These are phyloP conservation scores for Acleris holmiana DNA, from an alignment of 2,888 invertebrate species.

Conservation along the genomic window DNA sequence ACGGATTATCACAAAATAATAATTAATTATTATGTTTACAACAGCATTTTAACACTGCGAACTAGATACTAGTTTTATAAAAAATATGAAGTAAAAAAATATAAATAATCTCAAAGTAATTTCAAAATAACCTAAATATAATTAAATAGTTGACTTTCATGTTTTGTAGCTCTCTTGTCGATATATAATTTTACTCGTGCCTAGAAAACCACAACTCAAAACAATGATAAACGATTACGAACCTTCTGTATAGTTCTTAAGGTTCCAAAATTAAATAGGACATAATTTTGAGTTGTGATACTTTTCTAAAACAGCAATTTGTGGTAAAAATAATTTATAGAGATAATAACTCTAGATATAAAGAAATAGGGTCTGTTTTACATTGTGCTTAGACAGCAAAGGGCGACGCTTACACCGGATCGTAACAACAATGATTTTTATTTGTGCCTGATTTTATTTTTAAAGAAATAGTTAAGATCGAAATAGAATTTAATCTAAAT, in stretches of 20 bases:
- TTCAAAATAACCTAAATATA: slow-evolving; percentile 70
- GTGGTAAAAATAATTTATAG: slow-evolving; percentile 41
- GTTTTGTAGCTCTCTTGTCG: slow-evolving; percentile 42
- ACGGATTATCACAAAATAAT: slow-evolving; percentile 8
- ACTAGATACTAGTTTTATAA: slow-evolving; percentile 66
- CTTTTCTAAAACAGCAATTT: background rate
- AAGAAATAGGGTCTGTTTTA: slow-evolving; percentile 24
- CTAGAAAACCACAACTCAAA: background rate
- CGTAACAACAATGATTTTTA: slow-evolving; percentile 1
- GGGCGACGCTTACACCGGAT: slow-evolving; percentile 18
- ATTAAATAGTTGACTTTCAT: slow-evolving; percentile 54
- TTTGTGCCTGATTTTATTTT: background rate
- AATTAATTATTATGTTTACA: slow-evolving; percentile 25
- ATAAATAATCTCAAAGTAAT: slow-evolving; percentile 81
- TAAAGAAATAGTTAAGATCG: too few relatives aligned
- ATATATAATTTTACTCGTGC: slow-evolving; percentile 26
- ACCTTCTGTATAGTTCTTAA: background rate
- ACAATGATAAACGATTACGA: background rate
- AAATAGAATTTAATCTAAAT: too few relatives aligned
- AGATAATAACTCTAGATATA: slow-evolving; percentile 38
- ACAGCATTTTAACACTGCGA: slow-evolving; percentile 41
- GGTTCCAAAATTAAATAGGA: background rate
- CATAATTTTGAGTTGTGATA: background rate
- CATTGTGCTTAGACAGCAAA: slow-evolving; percentile 36
- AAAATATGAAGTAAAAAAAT: slow-evolving; percentile 69